Percentiles rank a stretch among this genome's conserved stretches.
These are phyloP conservation scores for Stenodera caucasica DNA, from an alignment of 2,888 invertebrate species.

Conservation along the genomic window DNA sequence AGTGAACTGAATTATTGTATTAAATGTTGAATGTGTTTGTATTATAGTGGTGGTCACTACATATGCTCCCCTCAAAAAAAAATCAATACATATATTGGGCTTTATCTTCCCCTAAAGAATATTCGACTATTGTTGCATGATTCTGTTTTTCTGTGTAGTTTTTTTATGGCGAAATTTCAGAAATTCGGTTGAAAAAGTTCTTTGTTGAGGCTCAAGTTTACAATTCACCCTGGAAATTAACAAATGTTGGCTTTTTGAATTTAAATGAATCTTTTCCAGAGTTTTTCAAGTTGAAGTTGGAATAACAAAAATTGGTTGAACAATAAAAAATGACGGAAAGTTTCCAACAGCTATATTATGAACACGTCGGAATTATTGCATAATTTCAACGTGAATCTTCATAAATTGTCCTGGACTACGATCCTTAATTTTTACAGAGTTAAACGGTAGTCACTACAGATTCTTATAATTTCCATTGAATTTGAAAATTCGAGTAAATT, in stretches of 20 bases:
- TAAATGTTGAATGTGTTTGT: constrained; percentile 21
- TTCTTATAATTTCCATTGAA: too few relatives aligned
- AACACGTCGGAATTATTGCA: neutral
- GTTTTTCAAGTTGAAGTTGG: constrained; percentile 1
- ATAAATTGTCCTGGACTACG: neutral
- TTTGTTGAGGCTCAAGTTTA: neutral
- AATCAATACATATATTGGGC: neutral
- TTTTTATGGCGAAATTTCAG: neutral
- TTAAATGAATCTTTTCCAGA: constrained; percentile 12
- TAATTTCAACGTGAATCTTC: neutral
- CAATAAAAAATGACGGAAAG: constrained; percentile 1
- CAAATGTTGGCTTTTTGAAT: constrained; percentile 3
- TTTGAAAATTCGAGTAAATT: too few relatives aligned
- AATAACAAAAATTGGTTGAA: constrained; percentile 13
- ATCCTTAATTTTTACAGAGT: neutral
- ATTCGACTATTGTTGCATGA: neutral
- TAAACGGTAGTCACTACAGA: too few relatives aligned
- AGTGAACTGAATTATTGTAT: constrained; percentile 36
- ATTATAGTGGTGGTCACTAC: neutral
- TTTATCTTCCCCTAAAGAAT: neutral
- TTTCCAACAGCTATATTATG: neutral
- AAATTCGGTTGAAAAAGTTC: neutral
- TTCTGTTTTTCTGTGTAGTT: neutral
- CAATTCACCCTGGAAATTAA: constrained; percentile 3
- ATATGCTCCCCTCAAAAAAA: neutral